Conservation (phyloP, 1,140 invertebrate genomes). For the Aphis craccivora region DNA sequence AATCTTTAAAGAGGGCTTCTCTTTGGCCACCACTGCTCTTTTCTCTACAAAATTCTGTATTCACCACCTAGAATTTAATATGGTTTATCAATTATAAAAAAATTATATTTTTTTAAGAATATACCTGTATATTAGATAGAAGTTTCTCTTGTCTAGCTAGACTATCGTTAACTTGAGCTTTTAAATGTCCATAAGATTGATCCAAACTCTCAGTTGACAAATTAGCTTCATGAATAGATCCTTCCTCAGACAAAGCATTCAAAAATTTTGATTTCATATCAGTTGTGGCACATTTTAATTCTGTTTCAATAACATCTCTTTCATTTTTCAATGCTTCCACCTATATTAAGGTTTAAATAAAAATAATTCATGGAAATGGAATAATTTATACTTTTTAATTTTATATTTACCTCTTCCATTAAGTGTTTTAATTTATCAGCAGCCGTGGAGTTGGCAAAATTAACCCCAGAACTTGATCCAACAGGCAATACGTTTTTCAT, state of each 20-base stretch:
- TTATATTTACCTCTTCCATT: constrained; percentile 75
- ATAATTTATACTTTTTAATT: neutral
- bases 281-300: constrained; percentile 82
- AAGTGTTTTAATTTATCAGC: constrained; percentile 77
- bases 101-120: constrained; percentile 10
- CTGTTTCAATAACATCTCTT: constrained; percentile 85
- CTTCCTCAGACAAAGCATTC: constrained; percentile 80
- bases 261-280: constrained; percentile 89
- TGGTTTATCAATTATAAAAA: constrained; percentile 21
- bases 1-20: constrained; percentile 82
- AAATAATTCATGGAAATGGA: neutral
- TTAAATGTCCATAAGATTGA: constrained; percentile 80
- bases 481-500: constrained; percentile 73
- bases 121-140: constrained; percentile 78
- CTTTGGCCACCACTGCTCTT: constrained; percentile 72
- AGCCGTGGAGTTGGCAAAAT: constrained; percentile 68
- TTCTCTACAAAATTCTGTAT: constrained; percentile 77
- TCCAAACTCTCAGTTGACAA: constrained; percentile 81
- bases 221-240: constrained; percentile 81
- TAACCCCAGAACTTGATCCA: constrained; percentile 65
- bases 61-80: constrained; percentile 69
- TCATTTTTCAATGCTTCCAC: constrained; percentile 89
- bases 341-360: constrained; percentile 63
- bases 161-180: constrained; percentile 81
- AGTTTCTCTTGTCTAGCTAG: constrained; percentile 80